Conservation (phyloP, 2,113 vertebrate genomes). For the Leptocoma aspasia region DNA sequence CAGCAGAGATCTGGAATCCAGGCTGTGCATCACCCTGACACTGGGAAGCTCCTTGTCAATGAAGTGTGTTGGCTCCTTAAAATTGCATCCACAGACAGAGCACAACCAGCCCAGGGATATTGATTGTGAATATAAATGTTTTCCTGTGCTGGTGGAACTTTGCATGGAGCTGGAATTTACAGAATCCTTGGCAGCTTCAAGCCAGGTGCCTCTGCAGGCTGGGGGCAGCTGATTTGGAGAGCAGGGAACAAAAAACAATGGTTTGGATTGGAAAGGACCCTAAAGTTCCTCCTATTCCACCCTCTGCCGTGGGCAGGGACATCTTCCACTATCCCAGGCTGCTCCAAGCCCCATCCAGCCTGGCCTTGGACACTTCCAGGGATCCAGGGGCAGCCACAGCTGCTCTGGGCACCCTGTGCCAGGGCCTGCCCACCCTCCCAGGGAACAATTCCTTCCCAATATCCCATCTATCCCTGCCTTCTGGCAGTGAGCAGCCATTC, state of each 20-base stretch:
- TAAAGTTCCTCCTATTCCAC: background rate
- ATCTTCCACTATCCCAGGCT: fast-evolving
- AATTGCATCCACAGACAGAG: background rate
- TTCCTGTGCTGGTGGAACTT: background rate
- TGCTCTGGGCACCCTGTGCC: background rate
- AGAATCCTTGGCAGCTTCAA: background rate
- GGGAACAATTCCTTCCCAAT: background rate
- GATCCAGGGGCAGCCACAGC: background rate
- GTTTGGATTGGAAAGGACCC: background rate
- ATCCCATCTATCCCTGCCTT: fast-evolving
- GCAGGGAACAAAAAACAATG: background rate
- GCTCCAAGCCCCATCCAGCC: fast-evolving
- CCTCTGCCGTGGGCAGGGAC: background rate
- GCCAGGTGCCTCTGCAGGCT: background rate
- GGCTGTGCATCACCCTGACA: background rate
- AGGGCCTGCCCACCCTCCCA: fast-evolving
- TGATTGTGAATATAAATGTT: background rate
- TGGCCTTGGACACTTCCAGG: background rate
- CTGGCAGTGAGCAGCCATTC: background rate
- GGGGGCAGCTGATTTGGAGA: background rate
- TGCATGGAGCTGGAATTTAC: background rate
- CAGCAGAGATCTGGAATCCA: background rate
- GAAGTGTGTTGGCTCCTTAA: background rate
- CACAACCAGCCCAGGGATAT: background rate
- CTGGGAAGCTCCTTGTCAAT: fast-evolving